phyloP scores from a whole-genome alignment of 2,797 vertebrate genomes.

The Pseudopleuronectes americanus region DNA sequence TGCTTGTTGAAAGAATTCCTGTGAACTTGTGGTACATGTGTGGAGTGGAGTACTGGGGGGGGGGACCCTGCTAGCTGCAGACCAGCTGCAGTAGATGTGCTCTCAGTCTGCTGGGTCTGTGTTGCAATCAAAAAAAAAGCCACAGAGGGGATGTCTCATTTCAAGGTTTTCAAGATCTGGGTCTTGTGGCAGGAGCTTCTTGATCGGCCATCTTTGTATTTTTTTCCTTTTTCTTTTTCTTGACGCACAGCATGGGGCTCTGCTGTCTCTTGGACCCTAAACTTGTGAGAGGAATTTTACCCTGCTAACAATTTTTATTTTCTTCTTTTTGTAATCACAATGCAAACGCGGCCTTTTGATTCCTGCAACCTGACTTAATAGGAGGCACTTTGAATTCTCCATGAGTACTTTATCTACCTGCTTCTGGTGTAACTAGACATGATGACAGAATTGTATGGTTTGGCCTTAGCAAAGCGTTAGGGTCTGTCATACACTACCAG shows the following conservation, averaged over 20 bases:
- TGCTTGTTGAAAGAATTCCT: slow-evolving; percentile 40
- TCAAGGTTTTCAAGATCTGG: slow-evolving; percentile 36
- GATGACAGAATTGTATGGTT: slow-evolving; percentile 56
- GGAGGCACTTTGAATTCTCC: slow-evolving; percentile 78
- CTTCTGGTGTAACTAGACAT: slow-evolving; percentile 63
- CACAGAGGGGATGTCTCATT: slow-evolving; percentile 22
- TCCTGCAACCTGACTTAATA: slow-evolving; percentile 75
- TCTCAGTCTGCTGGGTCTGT: slow-evolving; percentile 9
- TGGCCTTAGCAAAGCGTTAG: slow-evolving; percentile 50
- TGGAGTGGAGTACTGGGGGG: slow-evolving; percentile 42
- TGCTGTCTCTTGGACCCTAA: slow-evolving; percentile 37
- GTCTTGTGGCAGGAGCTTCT: slow-evolving; percentile 41
- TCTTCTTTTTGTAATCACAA: slow-evolving; percentile 52
- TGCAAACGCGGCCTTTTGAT: slow-evolving; percentile 81
- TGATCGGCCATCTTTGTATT: slow-evolving; percentile 35
- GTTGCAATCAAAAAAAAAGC: slow-evolving; percentile 19
- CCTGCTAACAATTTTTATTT: slow-evolving; percentile 48
- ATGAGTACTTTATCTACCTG: slow-evolving; percentile 69
- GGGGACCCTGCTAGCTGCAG: slow-evolving; percentile 24
- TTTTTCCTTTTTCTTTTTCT: slow-evolving; percentile 14
- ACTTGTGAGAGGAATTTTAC: slow-evolving; percentile 42
- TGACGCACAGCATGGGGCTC: slow-evolving; percentile 44
- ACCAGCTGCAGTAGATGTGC: slow-evolving; percentile 21
- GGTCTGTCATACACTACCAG: slow-evolving; percentile 54
- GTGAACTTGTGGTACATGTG: slow-evolving; percentile 53